phyloP scores from a whole-genome alignment of 2,113 vertebrate genomes.

The Nettapus auritus region DNA sequence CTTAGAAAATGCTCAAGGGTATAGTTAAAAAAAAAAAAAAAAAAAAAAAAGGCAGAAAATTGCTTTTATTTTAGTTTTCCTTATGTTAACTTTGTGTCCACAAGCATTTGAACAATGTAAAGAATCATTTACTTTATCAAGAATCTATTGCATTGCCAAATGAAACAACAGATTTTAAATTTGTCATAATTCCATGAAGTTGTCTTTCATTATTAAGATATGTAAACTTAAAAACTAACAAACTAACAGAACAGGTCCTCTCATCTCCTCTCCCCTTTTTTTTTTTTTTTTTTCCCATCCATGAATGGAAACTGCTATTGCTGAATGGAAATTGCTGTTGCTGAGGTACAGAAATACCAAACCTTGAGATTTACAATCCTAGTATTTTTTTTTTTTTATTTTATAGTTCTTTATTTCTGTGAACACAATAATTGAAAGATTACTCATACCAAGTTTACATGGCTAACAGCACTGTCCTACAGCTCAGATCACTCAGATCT shows the following conservation, averaged over 20 bases:
- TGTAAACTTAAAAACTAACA: background rate
- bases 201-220: background rate
- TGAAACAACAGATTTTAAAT: slow-evolving; percentile 4
- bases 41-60: slow-evolving; percentile 66
- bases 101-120: slow-evolving; percentile 67
- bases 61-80: slow-evolving; percentile 76
- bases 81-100: slow-evolving; percentile 68
- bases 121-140: slow-evolving; percentile 63
- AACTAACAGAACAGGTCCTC: background rate
- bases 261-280: too few species aligned
- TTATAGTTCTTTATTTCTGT: background rate
- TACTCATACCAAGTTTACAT: background rate
- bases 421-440: background rate
- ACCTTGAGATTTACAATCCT: background rate
- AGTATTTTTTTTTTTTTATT: background rate
- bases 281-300: background rate
- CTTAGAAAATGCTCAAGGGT: slow-evolving; percentile 80
- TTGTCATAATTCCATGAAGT: slow-evolving; percentile 17
- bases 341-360: background rate
- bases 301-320: background rate
- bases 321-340: background rate
- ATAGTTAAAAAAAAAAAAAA: background rate
- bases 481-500: background rate
- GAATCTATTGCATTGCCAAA: slow-evolving; percentile 21
- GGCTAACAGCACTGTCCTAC: background rate